A percentile compares a stretch with the other conserved stretches of the same genome.
Evolutionary conservation across 2,113 vertebrate genomes (phyloP).

Genomic region (Dermatemys mawii): DNA sequence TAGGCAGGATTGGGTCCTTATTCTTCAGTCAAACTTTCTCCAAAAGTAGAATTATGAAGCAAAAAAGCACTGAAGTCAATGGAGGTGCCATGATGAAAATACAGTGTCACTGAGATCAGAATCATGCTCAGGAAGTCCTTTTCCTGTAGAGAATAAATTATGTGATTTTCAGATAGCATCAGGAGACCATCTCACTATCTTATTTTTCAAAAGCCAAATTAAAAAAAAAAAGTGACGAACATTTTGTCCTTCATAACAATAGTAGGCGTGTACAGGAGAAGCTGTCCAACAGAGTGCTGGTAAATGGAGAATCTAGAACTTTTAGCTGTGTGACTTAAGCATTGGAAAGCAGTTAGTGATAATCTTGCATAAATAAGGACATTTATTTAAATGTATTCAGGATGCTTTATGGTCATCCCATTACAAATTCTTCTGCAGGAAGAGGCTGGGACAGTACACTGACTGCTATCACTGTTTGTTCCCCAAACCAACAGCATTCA

Average conservation of each 20-base stretch:
- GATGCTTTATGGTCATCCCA: background rate
- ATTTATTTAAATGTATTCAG: background rate
- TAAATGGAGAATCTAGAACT: slow-evolving; percentile 28
- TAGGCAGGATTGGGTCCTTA: background rate
- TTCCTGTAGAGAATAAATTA: background rate
- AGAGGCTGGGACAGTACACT: background rate
- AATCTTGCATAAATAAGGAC: background rate
- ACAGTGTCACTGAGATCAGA: background rate
- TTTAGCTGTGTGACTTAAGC: background rate
- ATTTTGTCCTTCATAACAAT: background rate
- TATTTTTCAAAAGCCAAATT: background rate
- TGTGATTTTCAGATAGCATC: background rate
- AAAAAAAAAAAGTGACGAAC: background rate
- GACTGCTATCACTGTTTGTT: background rate
- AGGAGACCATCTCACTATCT: background rate
- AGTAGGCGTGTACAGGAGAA: background rate
- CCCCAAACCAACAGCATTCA: background rate
- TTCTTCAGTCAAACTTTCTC: background rate
- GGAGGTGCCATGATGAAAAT: background rate
- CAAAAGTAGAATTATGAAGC: background rate
- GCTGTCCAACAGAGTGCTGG: background rate
- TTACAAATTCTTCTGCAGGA: background rate
- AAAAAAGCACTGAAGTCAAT: background rate
- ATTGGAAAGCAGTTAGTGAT: background rate
- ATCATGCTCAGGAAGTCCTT: background rate